phyloP scores from a whole-genome alignment of 2,113 vertebrate genomes.

The Macroglossus sobrinus region DNA sequence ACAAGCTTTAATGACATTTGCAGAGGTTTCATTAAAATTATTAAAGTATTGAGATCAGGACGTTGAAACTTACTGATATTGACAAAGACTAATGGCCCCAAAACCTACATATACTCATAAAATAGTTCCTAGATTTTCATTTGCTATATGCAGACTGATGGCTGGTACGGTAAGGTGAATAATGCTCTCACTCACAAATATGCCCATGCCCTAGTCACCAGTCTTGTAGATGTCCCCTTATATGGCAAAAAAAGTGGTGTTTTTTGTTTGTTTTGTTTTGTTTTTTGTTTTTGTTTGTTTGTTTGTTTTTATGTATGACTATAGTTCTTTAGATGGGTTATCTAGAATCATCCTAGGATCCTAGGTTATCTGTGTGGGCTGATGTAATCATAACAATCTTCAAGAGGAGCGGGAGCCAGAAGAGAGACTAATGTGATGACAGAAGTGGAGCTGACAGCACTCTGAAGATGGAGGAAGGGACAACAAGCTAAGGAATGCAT shows the following conservation, averaged over 20 bases:
- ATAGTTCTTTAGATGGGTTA: background rate
- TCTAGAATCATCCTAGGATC: background rate
- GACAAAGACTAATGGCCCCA: background rate
- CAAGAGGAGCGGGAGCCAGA: background rate
- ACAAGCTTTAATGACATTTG: background rate
- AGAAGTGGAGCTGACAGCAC: background rate
- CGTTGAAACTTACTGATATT: background rate
- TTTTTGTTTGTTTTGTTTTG: too few species aligned
- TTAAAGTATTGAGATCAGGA: background rate
- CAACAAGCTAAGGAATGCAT: fast-evolving
- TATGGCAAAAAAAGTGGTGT: background rate
- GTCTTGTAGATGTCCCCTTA: background rate
- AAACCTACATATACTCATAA: background rate
- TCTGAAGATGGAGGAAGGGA: background rate
- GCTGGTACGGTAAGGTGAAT: background rate
- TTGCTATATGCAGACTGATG: background rate
- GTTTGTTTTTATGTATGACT: background rate
- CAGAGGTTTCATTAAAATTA: background rate
- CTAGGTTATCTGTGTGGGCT: background rate
- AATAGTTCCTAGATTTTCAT: background rate
- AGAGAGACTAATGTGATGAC: background rate
- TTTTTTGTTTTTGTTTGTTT: too few species aligned
- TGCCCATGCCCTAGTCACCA: too few species aligned
- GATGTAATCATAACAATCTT: background rate
- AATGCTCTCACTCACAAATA: background rate